phyloP scores from a whole-genome alignment of 2,888 invertebrate species.

The Hyppa rectilinea region DNA sequence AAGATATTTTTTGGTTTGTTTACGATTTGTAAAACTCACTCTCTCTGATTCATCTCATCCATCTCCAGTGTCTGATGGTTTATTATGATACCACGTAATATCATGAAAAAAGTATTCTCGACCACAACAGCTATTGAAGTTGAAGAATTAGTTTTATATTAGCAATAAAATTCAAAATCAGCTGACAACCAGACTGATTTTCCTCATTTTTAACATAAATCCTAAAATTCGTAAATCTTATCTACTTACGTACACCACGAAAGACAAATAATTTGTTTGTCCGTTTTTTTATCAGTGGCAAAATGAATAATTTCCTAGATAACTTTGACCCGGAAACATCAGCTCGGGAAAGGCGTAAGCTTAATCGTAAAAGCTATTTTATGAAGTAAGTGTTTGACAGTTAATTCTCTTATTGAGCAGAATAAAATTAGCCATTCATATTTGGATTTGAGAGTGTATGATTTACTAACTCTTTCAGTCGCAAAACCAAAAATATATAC shows the following conservation, averaged over 20 bases:
- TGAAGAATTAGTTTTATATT: not conserved
- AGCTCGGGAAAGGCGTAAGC: slow-evolving; percentile 94
- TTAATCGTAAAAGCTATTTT: slow-evolving; percentile 92
- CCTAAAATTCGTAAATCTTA: no score
- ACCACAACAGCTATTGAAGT: not conserved
- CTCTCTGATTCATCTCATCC: not conserved
- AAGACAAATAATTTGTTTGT: not conserved
- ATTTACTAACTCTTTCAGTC: slow-evolving; percentile 74
- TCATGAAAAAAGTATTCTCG: not conserved
- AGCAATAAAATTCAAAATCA: not conserved
- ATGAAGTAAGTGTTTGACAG: slow-evolving; percentile 74
- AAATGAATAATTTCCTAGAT: slow-evolving; percentile 84
- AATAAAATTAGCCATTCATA: not conserved
- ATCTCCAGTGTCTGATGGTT: not conserved
- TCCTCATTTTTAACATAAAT: no score
- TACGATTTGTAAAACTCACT: not conserved
- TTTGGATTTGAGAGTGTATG: not conserved
- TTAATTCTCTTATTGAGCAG: not conserved
- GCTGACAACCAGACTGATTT: no score
- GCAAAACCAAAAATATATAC: slow-evolving; percentile 91
- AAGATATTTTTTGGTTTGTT: not conserved
- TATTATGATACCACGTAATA: not conserved
- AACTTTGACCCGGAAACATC: slow-evolving; percentile 95
- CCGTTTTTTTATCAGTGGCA: not conserved
- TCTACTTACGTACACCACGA: not conserved